Evolutionary conservation across 1,140 invertebrate genomes (phyloP), one percentile per base, ranked within the genome.

Genomic region (Helicorthomorpha holstii): DNA sequence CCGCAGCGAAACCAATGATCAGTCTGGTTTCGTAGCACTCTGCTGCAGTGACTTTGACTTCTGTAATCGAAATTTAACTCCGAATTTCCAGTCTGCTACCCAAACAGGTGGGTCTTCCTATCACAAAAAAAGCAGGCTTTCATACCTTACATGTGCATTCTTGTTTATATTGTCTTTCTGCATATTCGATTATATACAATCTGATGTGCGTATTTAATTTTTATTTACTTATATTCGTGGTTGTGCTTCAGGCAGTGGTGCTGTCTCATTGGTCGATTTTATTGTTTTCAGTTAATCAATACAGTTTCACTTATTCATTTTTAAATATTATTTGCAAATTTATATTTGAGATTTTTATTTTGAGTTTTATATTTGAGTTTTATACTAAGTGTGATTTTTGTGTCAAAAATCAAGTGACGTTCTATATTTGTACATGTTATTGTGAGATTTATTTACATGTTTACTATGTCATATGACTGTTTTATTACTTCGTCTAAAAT

Each of bases 1-100:
- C 63, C 64, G 60, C 29, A 66, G 60, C 49, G 54, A 57, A 50
- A 60, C 64, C 56, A 62, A 64, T 56, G 21, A 22, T 19, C 27
- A 49, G n/a, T n/a, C n/a, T 25, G 58, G 53, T 52, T 45, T 48
- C 34, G 53, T 52, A 10, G 48, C 53, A 10, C 21, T 43, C 24
- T 65, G 62, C 55, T 64, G 63, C 51, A 29, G 49, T 12, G 52
- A 59, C 26, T 34, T 50, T 24, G 55, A 63, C 51, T 64, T 54
- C 44, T 64, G 63, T 52, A 64, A 65, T 55, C 43, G 46, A 42
- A 27, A 62, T 47, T 49, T 58, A 4, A 29, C 55, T 21, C 57
- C 56, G 4, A 50, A 48, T 10, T 44, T 62, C 16, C 55, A 54
- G 43, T 38, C 60, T 59, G 23, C 21, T 47, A 49, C 2, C 22